These are phyloP conservation scores for Harpalus rubripes DNA, from an alignment of 2,888 invertebrate genomes.

Conservation along the genomic window DNA sequence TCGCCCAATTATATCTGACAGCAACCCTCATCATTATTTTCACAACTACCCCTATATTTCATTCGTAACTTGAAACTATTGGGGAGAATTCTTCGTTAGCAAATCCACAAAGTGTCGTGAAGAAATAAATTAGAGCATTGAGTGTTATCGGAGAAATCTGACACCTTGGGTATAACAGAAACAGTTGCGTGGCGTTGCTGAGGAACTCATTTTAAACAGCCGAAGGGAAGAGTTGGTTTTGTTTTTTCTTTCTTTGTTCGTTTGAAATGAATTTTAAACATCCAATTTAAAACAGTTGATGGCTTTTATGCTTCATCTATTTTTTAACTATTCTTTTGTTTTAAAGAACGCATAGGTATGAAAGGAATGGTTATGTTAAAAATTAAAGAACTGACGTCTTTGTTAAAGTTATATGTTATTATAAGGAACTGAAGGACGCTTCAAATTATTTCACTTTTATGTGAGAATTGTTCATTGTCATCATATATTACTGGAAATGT, in stretches of 20 bases:
- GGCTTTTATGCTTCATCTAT: constrained; percentile 57
- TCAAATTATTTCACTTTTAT: too few species aligned
- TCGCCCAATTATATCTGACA: constrained; percentile 62
- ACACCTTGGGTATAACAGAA: constrained; percentile 63
- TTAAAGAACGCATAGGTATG: constrained; percentile 48
- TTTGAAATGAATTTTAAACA: constrained; percentile 63
- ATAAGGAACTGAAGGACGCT: too few species aligned
- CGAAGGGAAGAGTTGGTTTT: constrained; percentile 28
- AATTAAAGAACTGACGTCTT: constrained; percentile 29
- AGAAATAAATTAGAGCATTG: constrained; percentile 62
- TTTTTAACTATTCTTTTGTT: constrained; percentile 59
- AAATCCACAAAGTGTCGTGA: constrained; percentile 56
- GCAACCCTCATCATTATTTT: constrained; percentile 63
- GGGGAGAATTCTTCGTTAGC: constrained; percentile 43
- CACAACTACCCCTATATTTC: constrained; percentile 59
- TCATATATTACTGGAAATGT: too few species aligned
- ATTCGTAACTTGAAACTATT: constrained; percentile 54
- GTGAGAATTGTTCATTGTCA: too few species aligned
- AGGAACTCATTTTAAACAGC: constrained; percentile 45
- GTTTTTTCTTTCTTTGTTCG: constrained; percentile 49
- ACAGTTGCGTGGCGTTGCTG: constrained; percentile 53
- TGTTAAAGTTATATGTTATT: background rate
- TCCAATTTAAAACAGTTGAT: constrained; percentile 61
- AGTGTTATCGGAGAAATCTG: constrained; percentile 61
- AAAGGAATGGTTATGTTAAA: constrained; percentile 43